These are phyloP conservation scores for Tuta absoluta DNA, from an alignment of 2,888 invertebrate genomes.

Conservation along the genomic window DNA sequence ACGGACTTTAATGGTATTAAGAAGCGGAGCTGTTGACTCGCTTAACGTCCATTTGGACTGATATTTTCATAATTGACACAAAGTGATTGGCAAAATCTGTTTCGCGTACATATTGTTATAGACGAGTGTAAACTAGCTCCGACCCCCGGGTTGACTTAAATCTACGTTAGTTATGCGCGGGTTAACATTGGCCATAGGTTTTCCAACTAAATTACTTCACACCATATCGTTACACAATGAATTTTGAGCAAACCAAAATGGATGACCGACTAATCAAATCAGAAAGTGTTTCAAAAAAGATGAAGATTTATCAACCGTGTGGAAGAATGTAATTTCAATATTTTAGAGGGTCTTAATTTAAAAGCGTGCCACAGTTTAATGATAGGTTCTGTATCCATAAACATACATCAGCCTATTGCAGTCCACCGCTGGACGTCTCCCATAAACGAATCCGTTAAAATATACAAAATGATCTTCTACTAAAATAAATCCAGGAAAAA, in stretches of 20 bases:
- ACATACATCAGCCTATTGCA: no score
- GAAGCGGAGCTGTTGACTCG: neutral
- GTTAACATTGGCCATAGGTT: neutral
- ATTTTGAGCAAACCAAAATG: neutral
- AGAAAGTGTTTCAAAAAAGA: no score
- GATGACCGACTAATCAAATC: neutral
- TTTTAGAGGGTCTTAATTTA: no score
- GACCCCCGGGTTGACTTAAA: neutral
- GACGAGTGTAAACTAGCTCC: neutral
- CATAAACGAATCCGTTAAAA: no score
- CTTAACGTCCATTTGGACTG: neutral
- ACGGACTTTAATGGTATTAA: neutral
- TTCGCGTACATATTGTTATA: neutral
- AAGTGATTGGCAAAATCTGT: neutral
- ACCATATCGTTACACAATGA: neutral
- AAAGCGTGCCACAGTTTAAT: no score
- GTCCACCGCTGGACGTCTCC: no score
- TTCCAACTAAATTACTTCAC: neutral
- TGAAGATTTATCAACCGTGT: no score
- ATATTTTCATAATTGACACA: slow-evolving; percentile 12
- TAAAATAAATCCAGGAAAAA: no score
- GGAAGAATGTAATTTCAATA: no score
- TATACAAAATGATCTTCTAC: no score
- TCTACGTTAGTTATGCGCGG: slow-evolving; percentile 1
- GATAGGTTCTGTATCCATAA: no score